A percentile compares a stretch with the other conserved stretches of the same genome.
Evolutionary conservation across 2,113 vertebrate genomes (phyloP).

Genomic region (Pollimyrus isidori): DNA sequence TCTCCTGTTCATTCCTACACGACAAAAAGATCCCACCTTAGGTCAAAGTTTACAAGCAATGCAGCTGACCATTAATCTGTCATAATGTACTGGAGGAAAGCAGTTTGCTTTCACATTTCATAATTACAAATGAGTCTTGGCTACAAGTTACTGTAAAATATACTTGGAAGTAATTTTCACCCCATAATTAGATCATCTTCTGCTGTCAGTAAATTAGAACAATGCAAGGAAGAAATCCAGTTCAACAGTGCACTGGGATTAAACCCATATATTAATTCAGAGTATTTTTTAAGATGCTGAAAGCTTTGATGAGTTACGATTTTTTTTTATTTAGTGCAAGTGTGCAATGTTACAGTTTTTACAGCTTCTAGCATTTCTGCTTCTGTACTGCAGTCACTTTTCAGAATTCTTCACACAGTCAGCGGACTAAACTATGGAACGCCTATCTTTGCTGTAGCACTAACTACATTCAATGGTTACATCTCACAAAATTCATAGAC

Average conservation of each 20-base stretch:
- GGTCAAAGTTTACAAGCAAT: background rate
- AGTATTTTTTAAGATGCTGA: background rate
- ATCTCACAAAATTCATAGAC: background rate
- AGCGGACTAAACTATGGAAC: background rate
- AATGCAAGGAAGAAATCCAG: background rate
- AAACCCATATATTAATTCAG: background rate
- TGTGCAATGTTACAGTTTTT: background rate
- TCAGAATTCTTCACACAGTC: background rate
- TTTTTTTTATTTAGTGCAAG: background rate
- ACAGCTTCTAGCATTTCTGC: background rate
- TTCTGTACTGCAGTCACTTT: background rate
- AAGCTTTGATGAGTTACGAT: background rate
- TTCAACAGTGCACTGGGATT: background rate
- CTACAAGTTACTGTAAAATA: background rate
- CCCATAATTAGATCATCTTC: background rate
- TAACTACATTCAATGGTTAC: background rate
- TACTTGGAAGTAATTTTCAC: background rate
- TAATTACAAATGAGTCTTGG: slow-evolving; percentile 1
- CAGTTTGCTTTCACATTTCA: background rate
- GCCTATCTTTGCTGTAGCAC: background rate
- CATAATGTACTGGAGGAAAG: background rate
- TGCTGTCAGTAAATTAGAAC: background rate
- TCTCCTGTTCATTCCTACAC: background rate
- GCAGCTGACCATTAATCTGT: background rate
- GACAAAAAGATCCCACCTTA: background rate